Evolutionary conservation across 2,113 vertebrate species (phyloP).

Genomic region (Cygnus atratus): DNA sequence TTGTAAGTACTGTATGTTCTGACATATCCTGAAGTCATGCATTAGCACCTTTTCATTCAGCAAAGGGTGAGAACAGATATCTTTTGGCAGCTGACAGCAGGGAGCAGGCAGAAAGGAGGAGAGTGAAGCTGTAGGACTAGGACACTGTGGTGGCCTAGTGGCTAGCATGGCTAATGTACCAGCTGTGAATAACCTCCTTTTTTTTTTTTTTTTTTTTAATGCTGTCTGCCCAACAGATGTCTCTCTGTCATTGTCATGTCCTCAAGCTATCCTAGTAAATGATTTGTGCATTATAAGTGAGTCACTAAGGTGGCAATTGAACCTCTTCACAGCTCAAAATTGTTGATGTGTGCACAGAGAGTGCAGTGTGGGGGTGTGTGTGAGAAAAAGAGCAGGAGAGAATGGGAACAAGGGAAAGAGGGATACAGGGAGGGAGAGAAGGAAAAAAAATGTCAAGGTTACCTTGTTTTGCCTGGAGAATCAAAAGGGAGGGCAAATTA

Average conservation of each 20-base stretch:
- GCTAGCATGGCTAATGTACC: constrained; percentile 79
- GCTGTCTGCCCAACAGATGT: constrained; percentile 78
- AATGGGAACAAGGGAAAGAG: constrained; percentile 35
- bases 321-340: constrained; percentile 83
- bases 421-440: background rate
- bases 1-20: constrained; percentile 88
- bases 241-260: constrained; percentile 83
- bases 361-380: constrained; percentile 14
- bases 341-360: constrained; percentile 75
- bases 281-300: constrained; percentile 78
- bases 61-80: constrained; percentile 92
- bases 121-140: constrained; percentile 73
- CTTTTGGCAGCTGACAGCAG: constrained; percentile 87
- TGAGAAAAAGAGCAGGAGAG: background rate
- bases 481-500: constrained; percentile 63
- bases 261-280: constrained; percentile 79
- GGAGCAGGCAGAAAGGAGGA: constrained; percentile 73
- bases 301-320: constrained; percentile 80
- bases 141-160: constrained; percentile 79
- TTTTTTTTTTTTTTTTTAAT: constrained; percentile 14
- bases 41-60: constrained; percentile 91
- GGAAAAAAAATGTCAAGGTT: constrained; percentile 76
- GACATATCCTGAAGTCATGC: constrained; percentile 92
- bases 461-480: constrained; percentile 69
- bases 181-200: constrained; percentile 76